Conservation (phyloP, 1,140 invertebrate species). For the Drosophila serrata region DNA sequence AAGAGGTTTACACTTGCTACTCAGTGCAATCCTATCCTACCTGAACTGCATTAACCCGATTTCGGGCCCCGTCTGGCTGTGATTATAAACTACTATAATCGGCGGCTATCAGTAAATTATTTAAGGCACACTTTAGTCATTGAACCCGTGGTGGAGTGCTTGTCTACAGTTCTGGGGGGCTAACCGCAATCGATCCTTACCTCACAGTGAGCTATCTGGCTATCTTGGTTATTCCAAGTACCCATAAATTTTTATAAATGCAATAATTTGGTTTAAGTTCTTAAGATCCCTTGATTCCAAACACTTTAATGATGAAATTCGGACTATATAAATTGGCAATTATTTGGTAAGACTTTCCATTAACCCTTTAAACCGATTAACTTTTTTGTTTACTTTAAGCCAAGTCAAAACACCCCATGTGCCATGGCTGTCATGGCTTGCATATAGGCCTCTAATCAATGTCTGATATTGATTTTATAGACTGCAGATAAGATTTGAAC, state of each 20-base stretch:
- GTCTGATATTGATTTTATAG: neutral
- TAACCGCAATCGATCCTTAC: neutral
- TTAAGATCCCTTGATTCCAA: neutral
- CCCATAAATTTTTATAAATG: neutral
- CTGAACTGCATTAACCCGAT: conserved; percentile 3
- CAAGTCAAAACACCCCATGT: neutral
- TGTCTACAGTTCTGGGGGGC: neutral
- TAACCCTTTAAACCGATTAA: neutral
- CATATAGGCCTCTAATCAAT: neutral
- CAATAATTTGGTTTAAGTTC: neutral
- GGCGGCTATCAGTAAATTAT: conserved; percentile 8
- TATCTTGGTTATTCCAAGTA: conserved; percentile 6
- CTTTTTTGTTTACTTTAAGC: neutral
- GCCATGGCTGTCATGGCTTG: neutral
- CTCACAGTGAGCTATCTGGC: neutral
- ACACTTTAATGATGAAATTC: neutral
- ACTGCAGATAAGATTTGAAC: conserved; percentile 18
- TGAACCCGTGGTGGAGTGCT: conserved; percentile 8
- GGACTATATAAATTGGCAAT: neutral
- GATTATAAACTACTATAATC: conserved; percentile 17
- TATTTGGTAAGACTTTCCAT: neutral
- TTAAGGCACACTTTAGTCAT: conserved; percentile 28
- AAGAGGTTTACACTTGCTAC: conserved; percentile 4
- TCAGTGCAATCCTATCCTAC: conserved; percentile 17
- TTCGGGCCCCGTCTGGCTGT: conserved; percentile 44